phyloP scores from a whole-genome alignment of 2,113 vertebrate species.

The Hystrix cristata region DNA sequence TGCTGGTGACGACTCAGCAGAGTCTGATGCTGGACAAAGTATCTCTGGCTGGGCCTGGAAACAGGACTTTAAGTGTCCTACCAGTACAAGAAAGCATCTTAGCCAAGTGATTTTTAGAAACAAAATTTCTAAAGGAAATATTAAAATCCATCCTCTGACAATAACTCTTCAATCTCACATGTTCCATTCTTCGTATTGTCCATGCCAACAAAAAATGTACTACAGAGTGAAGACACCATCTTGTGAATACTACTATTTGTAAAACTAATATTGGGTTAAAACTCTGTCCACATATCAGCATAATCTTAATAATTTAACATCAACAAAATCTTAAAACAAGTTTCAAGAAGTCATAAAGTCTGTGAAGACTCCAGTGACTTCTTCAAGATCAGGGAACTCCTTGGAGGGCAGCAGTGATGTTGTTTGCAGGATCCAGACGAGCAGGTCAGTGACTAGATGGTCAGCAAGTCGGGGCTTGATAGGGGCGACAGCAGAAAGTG shows the following conservation, averaged over 20 bases:
- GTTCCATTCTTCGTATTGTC: constrained; percentile 38
- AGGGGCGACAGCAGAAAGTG: background rate
- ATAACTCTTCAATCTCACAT: background rate
- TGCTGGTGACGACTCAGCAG: background rate
- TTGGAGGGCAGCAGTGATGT: background rate
- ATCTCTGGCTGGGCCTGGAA: background rate
- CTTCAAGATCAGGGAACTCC: background rate
- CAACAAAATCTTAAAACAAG: constrained; percentile 2
- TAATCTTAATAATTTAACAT: background rate
- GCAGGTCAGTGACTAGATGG: background rate
- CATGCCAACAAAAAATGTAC: constrained; percentile 21
- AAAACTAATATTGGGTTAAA: background rate
- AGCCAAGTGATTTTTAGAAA: background rate
- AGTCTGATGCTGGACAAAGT: background rate
- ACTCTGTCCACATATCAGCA: background rate
- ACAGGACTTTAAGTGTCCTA: background rate
- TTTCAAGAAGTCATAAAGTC: constrained; percentile 10
- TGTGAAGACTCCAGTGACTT: constrained; percentile 29
- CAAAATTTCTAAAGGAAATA: constrained; percentile 4
- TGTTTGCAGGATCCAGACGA: background rate
- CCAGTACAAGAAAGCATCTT: background rate
- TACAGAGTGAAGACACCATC: background rate
- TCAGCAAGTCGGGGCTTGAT: background rate
- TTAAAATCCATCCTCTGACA: background rate
- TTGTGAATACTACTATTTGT: background rate